Conservation (phyloP, 2,797 vertebrate species). For the Champsocephalus gunnari region DNA sequence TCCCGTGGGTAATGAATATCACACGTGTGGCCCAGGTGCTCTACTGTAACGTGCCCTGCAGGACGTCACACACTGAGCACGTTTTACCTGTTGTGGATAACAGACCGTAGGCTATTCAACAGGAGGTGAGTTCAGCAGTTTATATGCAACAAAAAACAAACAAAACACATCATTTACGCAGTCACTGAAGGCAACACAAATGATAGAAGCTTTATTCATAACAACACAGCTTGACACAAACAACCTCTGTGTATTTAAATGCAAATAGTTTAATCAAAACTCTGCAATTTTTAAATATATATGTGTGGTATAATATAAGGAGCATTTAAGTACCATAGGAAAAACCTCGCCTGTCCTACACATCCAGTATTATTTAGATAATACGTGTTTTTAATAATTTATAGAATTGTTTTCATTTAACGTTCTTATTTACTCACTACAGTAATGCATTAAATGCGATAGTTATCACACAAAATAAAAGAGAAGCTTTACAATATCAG, state of each 20-base stretch:
- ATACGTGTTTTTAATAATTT: slow-evolving; percentile 76
- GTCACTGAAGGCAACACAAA: slow-evolving; percentile 37
- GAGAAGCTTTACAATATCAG: slow-evolving; percentile 57
- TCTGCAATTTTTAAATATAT: slow-evolving; percentile 73
- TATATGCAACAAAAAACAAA: too few species aligned
- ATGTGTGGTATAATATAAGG: slow-evolving; percentile 54
- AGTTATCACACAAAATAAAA: slow-evolving; percentile 64
- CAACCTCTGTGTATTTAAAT: slow-evolving; percentile 71
- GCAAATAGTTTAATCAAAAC: slow-evolving; percentile 64
- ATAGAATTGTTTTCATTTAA: slow-evolving; percentile 62
- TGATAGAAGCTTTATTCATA: slow-evolving; percentile 76
- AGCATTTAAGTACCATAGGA: slow-evolving; percentile 63
- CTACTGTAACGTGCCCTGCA: slow-evolving; percentile 27
- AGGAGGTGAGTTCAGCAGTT: slow-evolving; percentile 27
- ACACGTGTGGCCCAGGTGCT: slow-evolving; percentile 56
- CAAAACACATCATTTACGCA: neutral
- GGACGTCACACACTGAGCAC: slow-evolving; percentile 46
- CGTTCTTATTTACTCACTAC: slow-evolving; percentile 39
- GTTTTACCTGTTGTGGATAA: slow-evolving; percentile 47
- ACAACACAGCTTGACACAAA: slow-evolving; percentile 68
- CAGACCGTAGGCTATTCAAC: slow-evolving; percentile 6
- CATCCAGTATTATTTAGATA: slow-evolving; percentile 64
- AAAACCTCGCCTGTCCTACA: slow-evolving; percentile 55
- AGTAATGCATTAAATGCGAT: slow-evolving; percentile 69
- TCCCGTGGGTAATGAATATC: slow-evolving; percentile 11